Evolutionary conservation across 92 coral and sea anemone species (phyloP), one percentile per base, ranked within the genome.

Genomic region (Zoanthus gigantus): DNA sequence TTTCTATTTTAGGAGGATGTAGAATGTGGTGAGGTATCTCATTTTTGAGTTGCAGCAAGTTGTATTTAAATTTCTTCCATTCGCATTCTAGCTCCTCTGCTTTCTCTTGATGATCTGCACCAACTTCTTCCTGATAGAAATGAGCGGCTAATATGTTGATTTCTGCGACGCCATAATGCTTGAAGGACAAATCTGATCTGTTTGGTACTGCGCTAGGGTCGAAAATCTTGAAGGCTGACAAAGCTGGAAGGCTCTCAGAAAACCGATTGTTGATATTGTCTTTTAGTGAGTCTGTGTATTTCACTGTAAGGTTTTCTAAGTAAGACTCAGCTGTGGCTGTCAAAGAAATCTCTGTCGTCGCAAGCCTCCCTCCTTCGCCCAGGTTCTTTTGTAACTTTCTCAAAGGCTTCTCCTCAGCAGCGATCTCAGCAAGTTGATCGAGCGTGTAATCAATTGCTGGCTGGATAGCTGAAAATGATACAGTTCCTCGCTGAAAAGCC

Each of bases 31-130:
- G 46, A 53, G 94, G 92, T 44, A 88, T 77, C 54, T 91, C 79
- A 71, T 72, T 48, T 23, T 91, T 84, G 6, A 88, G 28, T 68
- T 88, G 83, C 44, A 91, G 72, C 16, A 90, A 85, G 74, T 94
- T 88, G 88, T 86, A 91, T 63, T 92, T 92, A 37, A 90, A 89
- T 71, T 92, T 92, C 82, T 78, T 83, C 95, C 95, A 92, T 86
- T 92, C 89, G 32, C 94, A 92, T 71, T 75, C 45, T 60, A 92
- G 53, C 87, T 92, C 92, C 69, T 92, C 92, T 50, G 77, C 74
- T 87, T 89, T 71, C 77, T 91, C 94, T 78, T 61, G 84, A 37
- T 83, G 30, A 58, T 79, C 83, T 14, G 67, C 15, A 48, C 23
- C 23, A 23, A 23, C 23, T 23, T 63, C 83, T 6, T 48, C 90